Evolutionary conservation across 92 coral and sea anemone species (phyloP), one percentile per base, ranked within the genome.

Genomic region (Pocillopora grandis): DNA sequence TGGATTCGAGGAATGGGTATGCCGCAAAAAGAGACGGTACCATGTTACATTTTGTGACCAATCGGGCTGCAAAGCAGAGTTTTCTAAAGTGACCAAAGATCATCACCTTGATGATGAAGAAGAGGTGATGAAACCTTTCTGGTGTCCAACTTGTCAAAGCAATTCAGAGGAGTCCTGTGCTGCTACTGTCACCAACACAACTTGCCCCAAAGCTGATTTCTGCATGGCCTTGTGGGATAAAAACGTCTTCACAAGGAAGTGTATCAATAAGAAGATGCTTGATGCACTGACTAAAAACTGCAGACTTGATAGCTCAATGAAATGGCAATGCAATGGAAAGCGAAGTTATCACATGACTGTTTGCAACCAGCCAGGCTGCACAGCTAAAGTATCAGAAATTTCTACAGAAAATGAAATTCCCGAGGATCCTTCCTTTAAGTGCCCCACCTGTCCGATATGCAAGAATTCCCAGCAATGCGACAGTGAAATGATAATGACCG

Each of bases 391-490:
- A 7, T 9, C 18, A 48, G 16, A 70, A 36, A 16, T 55, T 33
- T 13, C 16, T 3, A 4, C 17, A 12, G 61, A 48, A 15, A 49
- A 37, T 14, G 23, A 59, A 15, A 20, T 1, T 1, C 37, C 48
- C 18, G 57, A 42, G 33, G 70, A 71, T 35, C 4, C 67, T 14
- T 35, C 70, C n/a, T 81, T 81, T 71, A 27, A 58, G 61, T 81
- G 85, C 37, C 85, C 85, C 67, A 81, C 85, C 37, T 81, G 85
- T 55, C 77, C 68, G 19, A 59, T 57, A 19, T 57, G 76, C 66
- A 71, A 19, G 55, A 58, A 76, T 9, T 58, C 85, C 5, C 6
- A 31, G 35, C 77, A 70, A 58, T 81, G 85, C 82, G 59, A 84
- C 49, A 37, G 59, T 58, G 70, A 76, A 19, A 31, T 66, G 21